Evolutionary conservation across 1,140 invertebrate species (phyloP), one percentile per base, ranked within the genome.

Genomic region (Drosophila grimshawi): DNA sequence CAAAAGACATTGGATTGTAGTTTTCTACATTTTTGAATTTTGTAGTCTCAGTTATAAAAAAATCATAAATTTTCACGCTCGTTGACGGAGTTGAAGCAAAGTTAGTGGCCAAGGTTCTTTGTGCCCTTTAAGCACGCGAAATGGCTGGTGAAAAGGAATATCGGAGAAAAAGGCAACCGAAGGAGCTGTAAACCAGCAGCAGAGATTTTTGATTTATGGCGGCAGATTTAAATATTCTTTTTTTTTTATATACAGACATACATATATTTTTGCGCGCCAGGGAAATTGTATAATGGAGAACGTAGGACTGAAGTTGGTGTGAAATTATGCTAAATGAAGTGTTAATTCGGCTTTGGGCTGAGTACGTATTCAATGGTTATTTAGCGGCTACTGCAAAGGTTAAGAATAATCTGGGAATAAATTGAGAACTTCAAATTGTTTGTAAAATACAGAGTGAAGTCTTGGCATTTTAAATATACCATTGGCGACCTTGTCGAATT

Each of bases 301-400:
- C 35, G 37, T 57, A 41, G 49, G 37, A 55, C 6, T 59, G 67
- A 59, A 76, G 69, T 51, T 71, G 72, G 72, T 56, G 76, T 74
- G 83, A 86, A 86, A 80, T 83, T 71, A 80, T 83, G 66, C 76
- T 68, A 89, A 88, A 88, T 88, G 85, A 83, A 88, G 83, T 88
- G 83, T 75, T 89, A 83, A 88, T 83, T 70, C 27, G 43, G 45
- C 43, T 65, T 41, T 55, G 35, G 60, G 57, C 37, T 41, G 32
- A 32, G 32, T 32, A 41, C 32, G 33, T 63, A 5, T 4, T 8
- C 5, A 19, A 46, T 19, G 11, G 10, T 39, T 41, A 59, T 45
- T 11, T 5, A 19, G 35, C 5, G 27, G 39, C 19, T 27, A 33
- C 19, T 19, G 19, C 19, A 10, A 10, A 41, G 6, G 39, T 10